phyloP scores from a whole-genome alignment of 2,797 vertebrate species.

The Eulemur coronatus region DNA sequence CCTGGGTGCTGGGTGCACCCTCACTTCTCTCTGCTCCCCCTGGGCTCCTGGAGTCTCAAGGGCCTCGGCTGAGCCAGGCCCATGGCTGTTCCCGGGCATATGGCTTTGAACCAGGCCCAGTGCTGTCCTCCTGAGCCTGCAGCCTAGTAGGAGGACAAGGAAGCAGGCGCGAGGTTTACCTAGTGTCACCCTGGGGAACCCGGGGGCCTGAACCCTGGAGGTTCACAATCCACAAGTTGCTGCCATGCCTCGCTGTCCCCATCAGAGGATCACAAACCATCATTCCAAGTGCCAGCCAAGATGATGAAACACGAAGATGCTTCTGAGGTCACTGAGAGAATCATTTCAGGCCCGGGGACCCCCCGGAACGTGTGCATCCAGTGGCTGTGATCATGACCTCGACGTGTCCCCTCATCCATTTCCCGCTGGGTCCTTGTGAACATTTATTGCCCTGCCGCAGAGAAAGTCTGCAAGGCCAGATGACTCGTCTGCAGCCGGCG shows the following conservation, averaged over 20 bases:
- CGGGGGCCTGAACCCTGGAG: neutral
- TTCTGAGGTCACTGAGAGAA: neutral
- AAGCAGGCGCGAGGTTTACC: neutral
- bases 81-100: neutral
- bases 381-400: slow-evolving; percentile 45
- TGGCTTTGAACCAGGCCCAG: too few relatives aligned
- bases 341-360: slow-evolving; percentile 4
- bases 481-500: slow-evolving; percentile 23
- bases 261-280: neutral
- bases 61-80: neutral
- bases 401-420: neutral
- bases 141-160: neutral
- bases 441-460: slow-evolving; percentile 65
- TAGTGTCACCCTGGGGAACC: neutral
- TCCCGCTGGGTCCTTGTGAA: neutral
- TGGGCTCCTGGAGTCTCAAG: neutral
- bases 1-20: neutral
- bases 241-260: neutral
- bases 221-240: neutral
- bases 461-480: slow-evolving; percentile 26
- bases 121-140: neutral
- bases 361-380: neutral
- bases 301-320: neutral
- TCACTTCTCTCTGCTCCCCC: neutral
- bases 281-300: neutral